A percentile compares a stretch with the other conserved stretches of the same genome.
Evolutionary conservation across 2,888 invertebrate species (phyloP).

Genomic region (Sycophila texana): DNA sequence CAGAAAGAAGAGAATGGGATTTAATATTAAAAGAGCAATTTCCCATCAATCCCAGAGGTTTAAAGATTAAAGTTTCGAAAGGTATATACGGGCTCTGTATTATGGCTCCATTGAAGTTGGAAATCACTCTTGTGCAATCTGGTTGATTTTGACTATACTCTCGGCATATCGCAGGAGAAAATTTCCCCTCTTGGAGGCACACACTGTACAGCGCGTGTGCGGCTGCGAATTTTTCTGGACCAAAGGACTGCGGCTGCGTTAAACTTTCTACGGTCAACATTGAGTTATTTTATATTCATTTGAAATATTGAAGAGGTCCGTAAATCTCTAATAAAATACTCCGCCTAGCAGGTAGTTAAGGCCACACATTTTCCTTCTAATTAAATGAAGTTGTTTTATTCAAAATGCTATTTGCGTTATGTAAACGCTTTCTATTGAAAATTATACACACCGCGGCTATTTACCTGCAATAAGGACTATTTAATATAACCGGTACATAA

Average conservation of each 20-base stretch:
- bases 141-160: constrained; percentile 24
- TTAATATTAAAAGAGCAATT: constrained; percentile 29
- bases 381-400: no score
- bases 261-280: constrained; percentile 15
- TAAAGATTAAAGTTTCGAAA: constrained; percentile 30
- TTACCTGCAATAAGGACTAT: no score
- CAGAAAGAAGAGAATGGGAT: constrained; percentile 18
- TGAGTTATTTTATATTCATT: no score
- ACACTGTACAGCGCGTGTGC: neutral
- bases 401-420: no score
- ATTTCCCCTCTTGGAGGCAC: constrained; percentile 6
- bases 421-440: no score
- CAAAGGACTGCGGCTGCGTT: neutral
- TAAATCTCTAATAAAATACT: neutral
- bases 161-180: constrained; percentile 12
- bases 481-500: no score
- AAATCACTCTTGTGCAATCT: constrained; percentile 28
- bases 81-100: neutral
- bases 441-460: no score
- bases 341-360: neutral
- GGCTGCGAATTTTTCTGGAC: constrained; percentile 6
- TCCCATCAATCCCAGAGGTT: constrained; percentile 14
- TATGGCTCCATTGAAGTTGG: constrained; percentile 25
- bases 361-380: no score
- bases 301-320: neutral